Evolutionary conservation across 2,888 invertebrate genomes (phyloP).

Genomic region (Lasioglossum oenotherae): DNA sequence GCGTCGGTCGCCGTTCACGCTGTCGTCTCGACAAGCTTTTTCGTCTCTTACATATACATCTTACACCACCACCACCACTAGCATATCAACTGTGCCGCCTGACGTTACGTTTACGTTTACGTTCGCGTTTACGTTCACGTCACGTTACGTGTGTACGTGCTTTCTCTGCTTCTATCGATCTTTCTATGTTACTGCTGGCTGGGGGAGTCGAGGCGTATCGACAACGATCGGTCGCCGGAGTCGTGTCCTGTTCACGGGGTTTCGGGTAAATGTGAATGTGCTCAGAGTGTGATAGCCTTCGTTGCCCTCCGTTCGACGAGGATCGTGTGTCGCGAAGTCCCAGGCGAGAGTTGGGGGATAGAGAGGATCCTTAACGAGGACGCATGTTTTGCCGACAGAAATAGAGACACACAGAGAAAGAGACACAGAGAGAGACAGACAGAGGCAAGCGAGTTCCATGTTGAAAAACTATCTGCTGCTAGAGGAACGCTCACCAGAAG

Average conservation of each 20-base stretch:
- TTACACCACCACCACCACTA: not conserved
- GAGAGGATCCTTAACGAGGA: constrained; percentile 45
- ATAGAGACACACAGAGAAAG: constrained; percentile 25
- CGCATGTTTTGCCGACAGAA: constrained; percentile 67
- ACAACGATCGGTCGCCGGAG: constrained; percentile 9
- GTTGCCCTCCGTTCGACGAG: constrained; percentile 34
- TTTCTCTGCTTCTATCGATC: constrained; percentile 61
- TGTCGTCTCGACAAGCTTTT: not conserved
- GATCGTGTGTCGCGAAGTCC: constrained; percentile 35
- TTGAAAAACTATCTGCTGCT: constrained; percentile 33
- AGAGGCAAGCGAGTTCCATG: constrained; percentile 43
- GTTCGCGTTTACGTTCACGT: not conserved
- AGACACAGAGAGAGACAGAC: not conserved
- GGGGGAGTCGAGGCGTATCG: constrained; percentile 8
- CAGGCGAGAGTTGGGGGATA: not conserved
- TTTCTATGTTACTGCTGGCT: constrained; percentile 40
- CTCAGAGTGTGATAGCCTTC: constrained; percentile 41
- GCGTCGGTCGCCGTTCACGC: not conserved
- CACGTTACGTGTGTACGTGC: constrained; percentile 42
- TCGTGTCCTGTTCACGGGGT: constrained; percentile 43
- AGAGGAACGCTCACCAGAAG: constrained; percentile 3
- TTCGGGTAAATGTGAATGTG: constrained; percentile 56
- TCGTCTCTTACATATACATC: not conserved
- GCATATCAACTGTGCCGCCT: not conserved
- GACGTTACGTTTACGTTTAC: not conserved